Evolutionary conservation across 2,888 invertebrate genomes (phyloP).

Genomic region (Leptogaster cylindrica): DNA sequence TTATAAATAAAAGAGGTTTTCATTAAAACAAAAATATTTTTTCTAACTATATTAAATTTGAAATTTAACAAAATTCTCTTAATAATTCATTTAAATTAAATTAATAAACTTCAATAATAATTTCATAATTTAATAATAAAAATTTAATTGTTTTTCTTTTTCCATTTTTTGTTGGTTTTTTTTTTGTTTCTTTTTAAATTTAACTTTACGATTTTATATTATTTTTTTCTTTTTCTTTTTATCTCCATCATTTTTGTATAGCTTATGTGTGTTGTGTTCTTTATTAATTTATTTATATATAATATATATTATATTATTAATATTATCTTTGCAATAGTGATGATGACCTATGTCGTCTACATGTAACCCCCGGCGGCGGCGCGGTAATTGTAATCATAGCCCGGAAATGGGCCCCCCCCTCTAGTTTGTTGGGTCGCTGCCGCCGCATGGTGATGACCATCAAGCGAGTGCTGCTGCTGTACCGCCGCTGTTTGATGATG

Average conservation of each 20-base stretch:
- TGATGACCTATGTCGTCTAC: constrained; percentile 15
- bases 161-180: background rate
- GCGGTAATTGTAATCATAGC: constrained; percentile 38
- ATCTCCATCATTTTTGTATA: constrained; percentile 7
- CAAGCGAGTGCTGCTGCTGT: background rate
- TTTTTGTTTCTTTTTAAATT: background rate
- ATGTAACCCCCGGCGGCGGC: constrained; percentile 35
- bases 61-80: constrained; percentile 34
- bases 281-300: too few relatives aligned
- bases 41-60: constrained; percentile 39
- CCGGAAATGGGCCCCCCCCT: constrained; percentile 23
- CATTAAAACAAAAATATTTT: constrained; percentile 37
- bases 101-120: constrained; percentile 33
- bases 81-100: constrained; percentile 34
- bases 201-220: background rate
- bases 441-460: constrained; percentile 15
- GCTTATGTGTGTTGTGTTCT: constrained; percentile 14
- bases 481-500: constrained; percentile 49
- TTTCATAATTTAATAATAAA: constrained; percentile 30
- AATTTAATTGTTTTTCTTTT: constrained; percentile 16
- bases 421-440: too few relatives aligned
- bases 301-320: too few relatives aligned
- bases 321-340: too few relatives aligned
- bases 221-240: background rate
- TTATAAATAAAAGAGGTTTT: constrained; percentile 11